phyloP scores from a whole-genome alignment of 2,888 invertebrate species.

The Calameuta filiformis region DNA sequence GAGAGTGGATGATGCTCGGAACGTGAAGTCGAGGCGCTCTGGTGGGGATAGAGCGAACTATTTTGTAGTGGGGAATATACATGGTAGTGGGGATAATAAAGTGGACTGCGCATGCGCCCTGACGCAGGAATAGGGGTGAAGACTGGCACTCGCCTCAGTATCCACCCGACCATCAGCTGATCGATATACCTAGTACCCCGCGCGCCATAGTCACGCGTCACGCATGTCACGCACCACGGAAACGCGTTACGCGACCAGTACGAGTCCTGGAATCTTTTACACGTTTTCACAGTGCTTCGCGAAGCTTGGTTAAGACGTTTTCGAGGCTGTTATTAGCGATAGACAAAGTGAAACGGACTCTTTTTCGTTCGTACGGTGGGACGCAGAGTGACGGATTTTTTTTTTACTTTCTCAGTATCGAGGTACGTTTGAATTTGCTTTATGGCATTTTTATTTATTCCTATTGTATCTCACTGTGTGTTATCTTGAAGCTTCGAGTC shows the following conservation, averaged over 20 bases:
- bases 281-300: background rate
- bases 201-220: slow-evolving; percentile 4
- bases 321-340: background rate
- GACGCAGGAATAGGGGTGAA: slow-evolving; percentile 55
- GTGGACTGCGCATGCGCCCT: slow-evolving; percentile 44
- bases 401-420: background rate
- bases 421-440: background rate
- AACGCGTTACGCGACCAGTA: background rate
- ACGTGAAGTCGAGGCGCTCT: background rate
- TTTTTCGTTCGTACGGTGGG: background rate
- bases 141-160: slow-evolving; percentile 59
- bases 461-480: background rate
- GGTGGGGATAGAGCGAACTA: background rate
- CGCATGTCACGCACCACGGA: slow-evolving; percentile 13
- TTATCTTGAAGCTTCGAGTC: background rate
- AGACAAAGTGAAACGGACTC: background rate
- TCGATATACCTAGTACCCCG: slow-evolving; percentile 48
- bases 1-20: background rate
- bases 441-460: background rate
- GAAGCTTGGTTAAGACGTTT: background rate
- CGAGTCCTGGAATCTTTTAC: slow-evolving; percentile 1
- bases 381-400: background rate
- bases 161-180: slow-evolving; percentile 64
- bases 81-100: background rate
- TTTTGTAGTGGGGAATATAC: background rate